These are phyloP conservation scores for Apodemus sylvaticus DNA, from an alignment of 2,113 vertebrate genomes.

Conservation along the genomic window DNA sequence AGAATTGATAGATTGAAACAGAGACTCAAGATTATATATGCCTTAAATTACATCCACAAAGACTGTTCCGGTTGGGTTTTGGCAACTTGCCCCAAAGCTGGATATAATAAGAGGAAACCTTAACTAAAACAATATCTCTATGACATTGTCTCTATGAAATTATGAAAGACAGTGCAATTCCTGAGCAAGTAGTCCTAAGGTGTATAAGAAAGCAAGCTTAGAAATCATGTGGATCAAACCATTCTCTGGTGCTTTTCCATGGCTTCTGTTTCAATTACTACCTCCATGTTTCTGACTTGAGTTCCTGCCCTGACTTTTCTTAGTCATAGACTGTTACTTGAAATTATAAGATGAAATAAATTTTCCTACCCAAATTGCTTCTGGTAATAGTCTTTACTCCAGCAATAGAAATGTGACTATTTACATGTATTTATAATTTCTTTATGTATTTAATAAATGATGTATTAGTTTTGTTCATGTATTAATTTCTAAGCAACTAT, in stretches of 20 bases:
- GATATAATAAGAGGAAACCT: not conserved
- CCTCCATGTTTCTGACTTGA: not conserved
- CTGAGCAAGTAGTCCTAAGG: not conserved
- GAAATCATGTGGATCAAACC: not conserved
- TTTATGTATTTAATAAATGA: not conserved
- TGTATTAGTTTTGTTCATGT: not conserved
- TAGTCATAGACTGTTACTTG: no score
- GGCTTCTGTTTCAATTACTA: not conserved
- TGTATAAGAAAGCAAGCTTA: not conserved
- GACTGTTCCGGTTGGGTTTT: not conserved
- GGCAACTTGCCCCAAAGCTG: not conserved
- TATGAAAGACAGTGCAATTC: not conserved
- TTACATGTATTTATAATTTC: not conserved
- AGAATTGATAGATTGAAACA: not conserved
- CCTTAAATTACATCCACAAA: not conserved
- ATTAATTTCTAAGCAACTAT: not conserved
- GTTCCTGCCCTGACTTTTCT: not conserved
- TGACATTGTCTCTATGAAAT: not conserved
- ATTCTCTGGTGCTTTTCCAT: not conserved
- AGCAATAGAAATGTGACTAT: not conserved
- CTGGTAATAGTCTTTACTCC: not conserved
- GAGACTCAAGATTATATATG: not conserved
- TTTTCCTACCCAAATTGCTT: not conserved
- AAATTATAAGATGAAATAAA: not conserved
- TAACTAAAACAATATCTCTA: not conserved